Base-by-base conservation (phyloP, 1,140 invertebrate species). In the Venustaconcha ellipsiformis region DNA sequence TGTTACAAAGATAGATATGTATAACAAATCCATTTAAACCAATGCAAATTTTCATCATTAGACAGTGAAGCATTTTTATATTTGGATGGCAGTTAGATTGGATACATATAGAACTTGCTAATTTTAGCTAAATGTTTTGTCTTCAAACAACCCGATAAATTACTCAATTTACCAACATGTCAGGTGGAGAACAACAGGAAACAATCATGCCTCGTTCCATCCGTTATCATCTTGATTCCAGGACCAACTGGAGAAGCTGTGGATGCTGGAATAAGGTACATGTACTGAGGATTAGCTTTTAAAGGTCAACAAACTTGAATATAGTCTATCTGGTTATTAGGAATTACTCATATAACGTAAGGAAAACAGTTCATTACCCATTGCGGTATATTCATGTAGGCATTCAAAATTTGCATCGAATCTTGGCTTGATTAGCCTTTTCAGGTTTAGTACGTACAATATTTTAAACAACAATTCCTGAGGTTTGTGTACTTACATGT, bases 201-300 rank as follows among this genome's bases (percentile, higher is more conserved):
- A 0, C 79, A 88, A 69, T 81, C 76, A 14, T 81, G 75, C 6
- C 30, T 78, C 17, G 87, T 89, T 1, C 88, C 88, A 18, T 78
- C 88, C 58, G 82, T 86, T 0, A 77, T 86, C 23, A 18, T 89
- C 4, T 75, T 89, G 20, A 86, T 89, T 37, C 86, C 85, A 14
- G 82, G 82, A 0, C 87, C 88, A 14, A 79, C 78, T 37, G 83
- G 83, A 37, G 72, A 82, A 14, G 88, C 88, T 11, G 62, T 87
- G 6, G 87, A 89, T 64, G 84, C 83, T 26, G 88, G 85, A 30
- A 78, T 87, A 57, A 87, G 82, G 88, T 89, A 83, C 6, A 4
- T 4, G 17, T 6, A 60, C 20, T 4, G 12, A 13, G 12, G 58
- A 26, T 60, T 59, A 30, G 26, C 55, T 26, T 4, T 5, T 2